Conservation (phyloP, 2,113 vertebrate species). For the Agelaius tricolor region DNA sequence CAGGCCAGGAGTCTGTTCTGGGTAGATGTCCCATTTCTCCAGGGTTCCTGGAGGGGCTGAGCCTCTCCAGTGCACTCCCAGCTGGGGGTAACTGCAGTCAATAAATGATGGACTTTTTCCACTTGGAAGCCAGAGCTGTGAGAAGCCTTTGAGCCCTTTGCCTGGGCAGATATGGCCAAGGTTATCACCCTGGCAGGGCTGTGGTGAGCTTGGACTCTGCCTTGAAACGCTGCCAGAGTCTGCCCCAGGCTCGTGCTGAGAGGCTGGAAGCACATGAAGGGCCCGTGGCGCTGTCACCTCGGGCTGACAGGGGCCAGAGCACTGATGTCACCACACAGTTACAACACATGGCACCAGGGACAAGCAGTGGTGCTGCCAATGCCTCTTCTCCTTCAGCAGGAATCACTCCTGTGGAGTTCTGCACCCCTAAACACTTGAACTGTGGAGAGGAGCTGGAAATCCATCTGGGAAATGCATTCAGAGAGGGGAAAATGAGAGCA, state of each 20-base stretch:
- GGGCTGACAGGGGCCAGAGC: background rate
- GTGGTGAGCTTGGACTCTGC: fast-evolving
- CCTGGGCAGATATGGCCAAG: background rate
- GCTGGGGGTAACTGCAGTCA: background rate
- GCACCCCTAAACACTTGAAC: background rate
- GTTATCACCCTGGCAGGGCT: background rate
- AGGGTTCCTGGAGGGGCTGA: background rate
- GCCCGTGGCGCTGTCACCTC: background rate
- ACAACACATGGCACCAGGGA: background rate
- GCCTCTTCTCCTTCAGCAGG: background rate
- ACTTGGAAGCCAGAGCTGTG: background rate
- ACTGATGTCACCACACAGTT: background rate
- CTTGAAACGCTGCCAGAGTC: background rate
- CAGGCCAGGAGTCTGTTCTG: background rate
- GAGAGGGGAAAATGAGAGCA: background rate
- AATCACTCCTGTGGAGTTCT: background rate
- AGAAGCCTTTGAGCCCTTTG: constrained; percentile 21
- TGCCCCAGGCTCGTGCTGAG: background rate
- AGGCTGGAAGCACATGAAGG: background rate
- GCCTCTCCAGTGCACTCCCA: background rate
- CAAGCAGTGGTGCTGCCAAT: fast-evolving
- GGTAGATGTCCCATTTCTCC: background rate
- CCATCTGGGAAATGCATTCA: background rate
- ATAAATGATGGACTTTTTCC: background rate
- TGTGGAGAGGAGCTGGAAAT: background rate